Conservation (phyloP, 2,113 vertebrate species). For the Phasianus colchicus region DNA sequence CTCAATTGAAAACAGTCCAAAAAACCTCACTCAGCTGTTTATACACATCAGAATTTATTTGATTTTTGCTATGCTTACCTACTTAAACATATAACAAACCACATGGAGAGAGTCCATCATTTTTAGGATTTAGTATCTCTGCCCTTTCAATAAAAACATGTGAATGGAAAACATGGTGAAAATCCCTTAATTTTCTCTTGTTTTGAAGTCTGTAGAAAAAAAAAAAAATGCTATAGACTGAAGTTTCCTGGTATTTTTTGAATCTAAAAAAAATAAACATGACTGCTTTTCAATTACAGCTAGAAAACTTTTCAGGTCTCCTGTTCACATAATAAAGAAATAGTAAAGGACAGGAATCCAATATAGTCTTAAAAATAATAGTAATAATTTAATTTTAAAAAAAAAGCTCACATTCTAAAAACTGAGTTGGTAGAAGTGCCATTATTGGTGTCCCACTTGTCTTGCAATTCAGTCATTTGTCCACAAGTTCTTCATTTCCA, state of each 20-base stretch:
- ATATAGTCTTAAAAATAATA: not conserved
- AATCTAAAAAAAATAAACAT: not conserved
- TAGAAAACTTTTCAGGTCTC: not conserved
- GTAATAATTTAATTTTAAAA: not conserved
- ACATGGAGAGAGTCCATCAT: accelerated
- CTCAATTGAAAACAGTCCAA: not conserved
- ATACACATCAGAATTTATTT: not conserved
- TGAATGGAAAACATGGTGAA: not conserved
- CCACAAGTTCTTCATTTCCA: not conserved
- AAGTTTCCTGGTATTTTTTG: not conserved
- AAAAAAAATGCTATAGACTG: not conserved
- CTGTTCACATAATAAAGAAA: not conserved
- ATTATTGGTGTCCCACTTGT: not conserved
- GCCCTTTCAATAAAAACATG: not conserved
- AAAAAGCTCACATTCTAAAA: not conserved
- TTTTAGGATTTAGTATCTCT: not conserved
- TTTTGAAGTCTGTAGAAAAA: not conserved
- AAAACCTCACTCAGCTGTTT: not conserved
- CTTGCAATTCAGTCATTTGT: not conserved
- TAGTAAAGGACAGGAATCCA: not conserved
- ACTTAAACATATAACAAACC: not conserved
- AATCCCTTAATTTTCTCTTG: not conserved
- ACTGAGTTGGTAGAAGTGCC: not conserved
- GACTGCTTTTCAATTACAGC: not conserved
- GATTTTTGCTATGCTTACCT: not conserved